phyloP scores from a whole-genome alignment of 2,113 vertebrate genomes.

The Scomber colias region DNA sequence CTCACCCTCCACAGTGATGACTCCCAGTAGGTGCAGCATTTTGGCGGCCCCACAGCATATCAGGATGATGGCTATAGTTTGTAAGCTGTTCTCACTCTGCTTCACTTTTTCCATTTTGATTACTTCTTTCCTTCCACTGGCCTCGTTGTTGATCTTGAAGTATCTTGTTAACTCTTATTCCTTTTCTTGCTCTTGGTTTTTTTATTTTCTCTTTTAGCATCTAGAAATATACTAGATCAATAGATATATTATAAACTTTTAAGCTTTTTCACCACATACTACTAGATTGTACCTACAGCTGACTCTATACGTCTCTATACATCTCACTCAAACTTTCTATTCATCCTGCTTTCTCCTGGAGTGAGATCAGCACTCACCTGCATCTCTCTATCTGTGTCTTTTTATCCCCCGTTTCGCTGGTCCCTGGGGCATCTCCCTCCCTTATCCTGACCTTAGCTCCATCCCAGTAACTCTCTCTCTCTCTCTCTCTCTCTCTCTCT shows the following conservation, averaged over 20 bases:
- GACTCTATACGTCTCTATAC: neutral
- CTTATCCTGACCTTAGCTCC: conserved; percentile 61
- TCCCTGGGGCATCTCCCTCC: conserved; percentile 59
- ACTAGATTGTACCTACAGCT: neutral
- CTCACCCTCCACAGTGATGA: conserved; percentile 94
- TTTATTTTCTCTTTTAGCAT: neutral
- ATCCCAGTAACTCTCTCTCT: conserved; percentile 23
- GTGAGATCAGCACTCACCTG: conserved; percentile 50
- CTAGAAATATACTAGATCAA: neutral
- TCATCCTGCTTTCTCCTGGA: conserved; percentile 30
- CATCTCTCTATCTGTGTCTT: conserved; percentile 66
- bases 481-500: neutral
- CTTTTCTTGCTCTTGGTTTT: too few relatives aligned
- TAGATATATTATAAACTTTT: neutral
- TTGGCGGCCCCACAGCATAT: conserved; percentile 91
- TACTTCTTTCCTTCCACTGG: neutral
- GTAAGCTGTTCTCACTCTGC: conserved; percentile 88
- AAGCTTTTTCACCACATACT: neutral
- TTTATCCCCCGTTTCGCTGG: conserved; percentile 58
- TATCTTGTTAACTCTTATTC: neutral
- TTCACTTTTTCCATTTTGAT: conserved; percentile 77
- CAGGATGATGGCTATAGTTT: conserved; percentile 89
- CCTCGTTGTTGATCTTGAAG: neutral
- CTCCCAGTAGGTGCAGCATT: conserved; percentile 91
- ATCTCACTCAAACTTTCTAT: conserved; percentile 34